Conservation (phyloP, 2,888 invertebrate genomes). For the Platycnemis pennipes region DNA sequence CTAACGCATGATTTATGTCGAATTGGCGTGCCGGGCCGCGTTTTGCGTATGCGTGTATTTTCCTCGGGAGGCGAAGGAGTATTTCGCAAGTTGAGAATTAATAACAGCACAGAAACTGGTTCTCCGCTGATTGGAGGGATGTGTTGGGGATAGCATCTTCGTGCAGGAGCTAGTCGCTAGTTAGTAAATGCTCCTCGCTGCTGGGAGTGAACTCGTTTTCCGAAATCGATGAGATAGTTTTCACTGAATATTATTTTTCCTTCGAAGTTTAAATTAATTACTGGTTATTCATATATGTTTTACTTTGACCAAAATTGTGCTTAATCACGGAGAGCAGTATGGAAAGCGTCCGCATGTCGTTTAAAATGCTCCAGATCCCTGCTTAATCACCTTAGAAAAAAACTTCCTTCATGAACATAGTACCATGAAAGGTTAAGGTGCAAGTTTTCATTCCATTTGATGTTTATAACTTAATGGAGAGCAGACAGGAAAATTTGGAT, state of each 20-base stretch:
- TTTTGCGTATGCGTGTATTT: neutral
- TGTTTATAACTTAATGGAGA: too few relatives aligned
- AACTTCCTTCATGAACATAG: neutral
- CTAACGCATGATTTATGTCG: constrained; percentile 55
- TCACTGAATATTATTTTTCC: neutral
- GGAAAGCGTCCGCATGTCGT: neutral
- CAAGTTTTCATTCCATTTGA: too few relatives aligned
- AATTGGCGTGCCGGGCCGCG: constrained; percentile 8
- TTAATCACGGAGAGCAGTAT: neutral
- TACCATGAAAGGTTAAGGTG: neutral
- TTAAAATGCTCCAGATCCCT: neutral
- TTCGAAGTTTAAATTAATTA: neutral
- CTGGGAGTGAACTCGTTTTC: neutral
- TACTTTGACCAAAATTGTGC: neutral
- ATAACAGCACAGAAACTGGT: constrained; percentile 44
- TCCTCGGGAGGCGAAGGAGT: neutral
- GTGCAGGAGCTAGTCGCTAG: neutral
- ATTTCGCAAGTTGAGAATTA: constrained; percentile 56
- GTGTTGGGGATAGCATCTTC: neutral
- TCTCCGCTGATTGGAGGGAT: neutral
- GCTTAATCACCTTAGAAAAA: neutral
- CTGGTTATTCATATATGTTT: neutral
- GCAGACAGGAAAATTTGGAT: too few relatives aligned
- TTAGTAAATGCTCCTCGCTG: neutral
- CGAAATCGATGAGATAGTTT: neutral